Evolutionary conservation across 2,888 invertebrate genomes (phyloP).

Genomic region (Nemoura dubitans): DNA sequence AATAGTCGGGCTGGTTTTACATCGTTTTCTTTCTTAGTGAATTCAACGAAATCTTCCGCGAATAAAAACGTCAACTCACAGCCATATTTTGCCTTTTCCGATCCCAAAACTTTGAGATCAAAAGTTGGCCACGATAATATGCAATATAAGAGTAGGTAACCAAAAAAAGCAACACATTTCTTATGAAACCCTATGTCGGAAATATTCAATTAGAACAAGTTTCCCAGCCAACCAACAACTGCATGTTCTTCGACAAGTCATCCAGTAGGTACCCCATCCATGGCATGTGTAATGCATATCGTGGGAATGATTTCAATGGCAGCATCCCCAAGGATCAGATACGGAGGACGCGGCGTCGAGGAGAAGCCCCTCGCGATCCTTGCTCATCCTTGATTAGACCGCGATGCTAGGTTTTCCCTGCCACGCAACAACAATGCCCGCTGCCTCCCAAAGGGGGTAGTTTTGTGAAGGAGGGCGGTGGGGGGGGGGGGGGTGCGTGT

Average conservation of each 20-base stretch:
- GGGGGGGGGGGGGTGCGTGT: conserved; percentile 39
- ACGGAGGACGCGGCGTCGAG: not conserved
- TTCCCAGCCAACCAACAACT: not conserved
- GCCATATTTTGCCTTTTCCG: no score
- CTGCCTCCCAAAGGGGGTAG: not conserved
- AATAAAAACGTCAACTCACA: no score
- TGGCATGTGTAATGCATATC: not conserved
- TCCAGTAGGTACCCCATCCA: no score
- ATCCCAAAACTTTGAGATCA: no score
- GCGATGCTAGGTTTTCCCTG: conserved; percentile 46
- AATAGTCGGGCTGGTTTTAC: no score
- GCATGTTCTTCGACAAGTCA: not conserved
- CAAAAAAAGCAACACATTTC: not conserved
- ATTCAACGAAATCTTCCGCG: no score
- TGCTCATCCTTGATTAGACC: conserved; percentile 47
- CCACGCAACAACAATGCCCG: conserved; percentile 33
- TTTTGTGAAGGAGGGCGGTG: no score
- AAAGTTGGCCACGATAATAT: no score
- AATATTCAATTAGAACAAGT: not conserved
- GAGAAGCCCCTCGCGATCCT: conserved; percentile 48
- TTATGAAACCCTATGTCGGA: not conserved
- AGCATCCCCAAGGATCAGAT: conserved; percentile 25
- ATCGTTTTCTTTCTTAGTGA: no score
- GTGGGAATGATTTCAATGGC: conserved; percentile 39
- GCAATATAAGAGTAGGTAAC: no score